Evolutionary conservation across 2,113 vertebrate species (phyloP).

Genomic region (Hymenochirus boettgeri): DNA sequence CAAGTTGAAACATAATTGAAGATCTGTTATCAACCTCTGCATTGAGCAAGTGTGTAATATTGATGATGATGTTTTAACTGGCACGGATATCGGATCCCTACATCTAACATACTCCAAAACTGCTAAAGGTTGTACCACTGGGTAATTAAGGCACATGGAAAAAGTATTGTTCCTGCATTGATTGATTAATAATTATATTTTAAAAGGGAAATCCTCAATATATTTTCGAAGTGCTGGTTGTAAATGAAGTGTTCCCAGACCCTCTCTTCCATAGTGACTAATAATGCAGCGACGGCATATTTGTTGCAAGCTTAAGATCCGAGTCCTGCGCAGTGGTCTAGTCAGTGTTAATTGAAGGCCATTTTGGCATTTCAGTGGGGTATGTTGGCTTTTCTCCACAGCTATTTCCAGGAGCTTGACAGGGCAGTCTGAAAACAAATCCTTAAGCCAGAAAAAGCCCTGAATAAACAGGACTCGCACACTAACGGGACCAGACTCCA

Average conservation of each 20-base stretch:
- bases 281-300: conserved; percentile 48
- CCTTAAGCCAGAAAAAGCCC: conserved; percentile 55
- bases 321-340: conserved; percentile 52
- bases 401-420: conserved; percentile 54
- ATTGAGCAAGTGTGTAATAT: no score
- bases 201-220: conserved; percentile 43
- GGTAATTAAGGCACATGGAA: neutral
- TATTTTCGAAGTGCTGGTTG: conserved; percentile 20
- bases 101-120: no score
- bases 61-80: no score
- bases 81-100: no score
- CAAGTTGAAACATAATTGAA: no score
- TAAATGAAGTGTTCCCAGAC: conserved; percentile 12
- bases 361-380: conserved; percentile 52
- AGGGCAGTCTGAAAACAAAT: conserved; percentile 50
- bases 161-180: neutral
- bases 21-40: no score
- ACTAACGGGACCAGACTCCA: conserved; percentile 46
- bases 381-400: conserved; percentile 48
- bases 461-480: conserved; percentile 57
- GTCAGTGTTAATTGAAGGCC: conserved; percentile 53
- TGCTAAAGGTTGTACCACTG: no score
- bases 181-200: conserved; percentile 22
- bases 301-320: conserved; percentile 47
- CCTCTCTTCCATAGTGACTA: rapidly evolving